phyloP scores from a whole-genome alignment of 1,140 invertebrate species.

The Drosophila ananassae region DNA sequence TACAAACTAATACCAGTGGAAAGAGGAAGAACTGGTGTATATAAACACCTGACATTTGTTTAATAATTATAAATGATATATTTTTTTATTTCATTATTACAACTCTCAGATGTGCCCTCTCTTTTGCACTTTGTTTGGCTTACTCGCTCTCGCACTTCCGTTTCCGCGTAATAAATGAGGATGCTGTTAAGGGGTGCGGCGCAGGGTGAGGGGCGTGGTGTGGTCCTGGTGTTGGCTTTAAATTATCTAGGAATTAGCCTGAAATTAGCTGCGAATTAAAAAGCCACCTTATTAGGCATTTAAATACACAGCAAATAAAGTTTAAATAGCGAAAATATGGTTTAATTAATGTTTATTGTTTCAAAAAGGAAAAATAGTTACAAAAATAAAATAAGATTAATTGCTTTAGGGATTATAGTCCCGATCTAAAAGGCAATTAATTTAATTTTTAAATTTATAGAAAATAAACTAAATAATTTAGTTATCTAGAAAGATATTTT shows the following conservation, averaged over 20 bases:
- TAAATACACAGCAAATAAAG: slow-evolving; percentile 1
- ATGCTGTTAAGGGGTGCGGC: slow-evolving; percentile 5
- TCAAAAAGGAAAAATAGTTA: too few relatives aligned
- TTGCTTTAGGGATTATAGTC: too few relatives aligned
- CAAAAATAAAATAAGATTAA: too few relatives aligned
- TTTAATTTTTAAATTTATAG: too few relatives aligned
- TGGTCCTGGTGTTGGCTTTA: slow-evolving; percentile 8
- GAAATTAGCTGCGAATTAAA: slow-evolving; percentile 43
- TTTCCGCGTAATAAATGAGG: slow-evolving; percentile 48
- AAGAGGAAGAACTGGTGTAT: slow-evolving; percentile 23
- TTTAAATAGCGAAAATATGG: too few relatives aligned
- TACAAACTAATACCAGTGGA: slow-evolving; percentile 34
- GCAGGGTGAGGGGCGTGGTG: not conserved
- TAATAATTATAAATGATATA: slow-evolving; percentile 45
- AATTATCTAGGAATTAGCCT: slow-evolving; percentile 45
- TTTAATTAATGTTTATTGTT: too few relatives aligned
- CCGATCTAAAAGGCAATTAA: too few relatives aligned
- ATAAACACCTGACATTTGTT: slow-evolving; percentile 40
- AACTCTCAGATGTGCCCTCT: slow-evolving; percentile 2
- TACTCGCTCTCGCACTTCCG: slow-evolving; percentile 30
- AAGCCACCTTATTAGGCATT: slow-evolving; percentile 1
- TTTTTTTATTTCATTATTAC: slow-evolving; percentile 28
- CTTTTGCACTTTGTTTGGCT: slow-evolving; percentile 8
- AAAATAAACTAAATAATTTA: too few relatives aligned
- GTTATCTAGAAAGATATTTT: too few relatives aligned